Evolutionary conservation across 2,113 vertebrate species (phyloP).

Genomic region (Catagonus wagneri): DNA sequence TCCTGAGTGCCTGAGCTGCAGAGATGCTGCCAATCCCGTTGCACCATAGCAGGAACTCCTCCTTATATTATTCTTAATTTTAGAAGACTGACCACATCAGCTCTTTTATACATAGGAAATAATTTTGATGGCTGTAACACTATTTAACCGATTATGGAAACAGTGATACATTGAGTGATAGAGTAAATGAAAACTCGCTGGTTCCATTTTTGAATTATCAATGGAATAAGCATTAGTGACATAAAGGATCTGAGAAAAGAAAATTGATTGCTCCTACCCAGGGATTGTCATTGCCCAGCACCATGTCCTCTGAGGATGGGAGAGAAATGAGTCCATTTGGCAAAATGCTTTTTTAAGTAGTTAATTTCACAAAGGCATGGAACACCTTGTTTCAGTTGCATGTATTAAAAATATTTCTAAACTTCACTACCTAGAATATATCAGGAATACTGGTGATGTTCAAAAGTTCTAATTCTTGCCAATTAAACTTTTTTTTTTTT

Average conservation of each 20-base stretch:
- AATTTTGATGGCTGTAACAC: background rate
- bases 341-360: slow-evolving; percentile 36
- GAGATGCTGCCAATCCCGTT: no score
- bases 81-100: background rate
- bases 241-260: slow-evolving; percentile 21
- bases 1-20: no score
- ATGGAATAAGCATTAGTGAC: background rate
- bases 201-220: slow-evolving; percentile 36
- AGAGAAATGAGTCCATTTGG: background rate
- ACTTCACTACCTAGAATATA: background rate
- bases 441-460: background rate
- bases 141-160: slow-evolving; percentile 19
- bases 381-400: background rate
- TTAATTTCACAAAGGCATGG: background rate
- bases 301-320: background rate
- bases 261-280: background rate
- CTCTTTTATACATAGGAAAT: slow-evolving; percentile 36
- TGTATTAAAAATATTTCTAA: background rate
- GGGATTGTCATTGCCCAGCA: background rate
- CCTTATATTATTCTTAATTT: background rate
- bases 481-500: no score
- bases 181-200: background rate
- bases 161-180: background rate
- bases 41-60: background rate
- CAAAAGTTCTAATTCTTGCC: background rate